phyloP scores from a whole-genome alignment of 2,888 invertebrate genomes.

The Bedellia somnulentella region DNA sequence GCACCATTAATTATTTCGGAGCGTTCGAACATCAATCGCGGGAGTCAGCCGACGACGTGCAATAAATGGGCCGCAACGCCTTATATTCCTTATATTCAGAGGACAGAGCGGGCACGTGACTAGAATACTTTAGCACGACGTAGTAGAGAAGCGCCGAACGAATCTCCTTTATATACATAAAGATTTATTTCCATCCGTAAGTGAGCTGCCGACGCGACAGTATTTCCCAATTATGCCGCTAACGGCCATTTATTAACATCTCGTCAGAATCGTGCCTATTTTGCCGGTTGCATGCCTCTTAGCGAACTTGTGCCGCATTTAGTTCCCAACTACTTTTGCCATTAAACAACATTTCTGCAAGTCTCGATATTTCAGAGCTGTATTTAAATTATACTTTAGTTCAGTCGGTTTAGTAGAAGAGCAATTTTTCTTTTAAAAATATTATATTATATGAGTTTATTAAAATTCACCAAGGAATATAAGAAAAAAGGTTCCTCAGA shows the following conservation, averaged over 20 bases:
- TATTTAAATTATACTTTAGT: too few relatives aligned
- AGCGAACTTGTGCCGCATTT: too few relatives aligned
- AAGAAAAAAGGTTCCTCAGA: too few relatives aligned
- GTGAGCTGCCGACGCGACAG: conserved; percentile 54
- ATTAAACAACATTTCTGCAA: too few relatives aligned
- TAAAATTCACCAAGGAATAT: too few relatives aligned
- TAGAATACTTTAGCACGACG: conserved; percentile 32
- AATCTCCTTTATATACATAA: conserved; percentile 47
- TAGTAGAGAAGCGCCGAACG: conserved; percentile 13
- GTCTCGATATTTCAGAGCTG: conserved; percentile 20
- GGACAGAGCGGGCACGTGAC: conserved; percentile 49
- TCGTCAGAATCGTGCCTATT: conserved; percentile 50
- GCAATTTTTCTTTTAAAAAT: too few relatives aligned
- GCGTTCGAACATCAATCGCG: conserved; percentile 40
- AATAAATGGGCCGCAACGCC: conserved; percentile 36
- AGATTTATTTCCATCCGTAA: conserved; percentile 60
- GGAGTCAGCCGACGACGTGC: conserved; percentile 25
- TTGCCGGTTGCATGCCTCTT: too few relatives aligned
- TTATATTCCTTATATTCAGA: conserved; percentile 43
- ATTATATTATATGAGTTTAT: too few relatives aligned
- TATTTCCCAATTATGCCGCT: conserved; percentile 58
- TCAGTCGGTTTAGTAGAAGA: too few relatives aligned
- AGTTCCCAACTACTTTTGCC: too few relatives aligned
- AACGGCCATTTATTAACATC: conserved; percentile 55
- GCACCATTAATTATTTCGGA: conserved; percentile 44